Evolutionary conservation across 2,113 vertebrate genomes (phyloP).

Genomic region (Notothenia rossii): DNA sequence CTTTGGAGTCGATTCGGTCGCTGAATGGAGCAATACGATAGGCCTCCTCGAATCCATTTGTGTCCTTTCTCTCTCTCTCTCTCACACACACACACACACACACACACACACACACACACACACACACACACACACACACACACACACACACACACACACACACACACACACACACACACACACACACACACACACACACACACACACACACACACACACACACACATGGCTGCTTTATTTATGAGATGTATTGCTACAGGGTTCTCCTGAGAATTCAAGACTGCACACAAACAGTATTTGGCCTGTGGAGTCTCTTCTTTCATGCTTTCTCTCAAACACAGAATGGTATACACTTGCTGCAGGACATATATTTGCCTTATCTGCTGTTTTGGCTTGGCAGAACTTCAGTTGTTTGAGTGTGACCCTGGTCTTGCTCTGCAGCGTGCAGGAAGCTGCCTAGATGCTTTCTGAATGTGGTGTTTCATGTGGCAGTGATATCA

Average conservation of each 20-base stretch:
- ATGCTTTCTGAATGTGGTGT: slow-evolving; percentile 23
- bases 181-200: slow-evolving; percentile 1
- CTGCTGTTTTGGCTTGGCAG: slow-evolving; percentile 46
- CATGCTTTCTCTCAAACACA: slow-evolving; percentile 10
- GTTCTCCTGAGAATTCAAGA: slow-evolving; percentile 64
- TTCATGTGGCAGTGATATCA: slow-evolving; percentile 56
- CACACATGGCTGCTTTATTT: slow-evolving; percentile 66
- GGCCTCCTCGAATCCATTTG: slow-evolving; percentile 60
- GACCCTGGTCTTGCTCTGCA: slow-evolving; percentile 37
- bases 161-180: slow-evolving; percentile 16
- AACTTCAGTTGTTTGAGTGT: slow-evolving; percentile 39
- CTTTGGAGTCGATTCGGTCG: slow-evolving; percentile 43
- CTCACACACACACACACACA: slow-evolving; percentile 3
- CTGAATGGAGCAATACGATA: slow-evolving; percentile 58
- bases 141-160: slow-evolving; percentile 2
- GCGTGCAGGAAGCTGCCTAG: slow-evolving; percentile 21
- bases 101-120: slow-evolving; percentile 9
- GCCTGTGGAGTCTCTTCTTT: slow-evolving; percentile 45
- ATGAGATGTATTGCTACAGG: slow-evolving; percentile 70
- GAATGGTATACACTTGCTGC: slow-evolving; percentile 28
- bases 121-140: slow-evolving; percentile 1
- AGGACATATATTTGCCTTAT: slow-evolving; percentile 59
- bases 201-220: slow-evolving; percentile 2
- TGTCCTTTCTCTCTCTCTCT: slow-evolving; percentile 14
- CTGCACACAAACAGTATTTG: slow-evolving; percentile 60